Evolutionary conservation across 2,888 invertebrate genomes (phyloP).

Genomic region (Ochropleura leucogaster): DNA sequence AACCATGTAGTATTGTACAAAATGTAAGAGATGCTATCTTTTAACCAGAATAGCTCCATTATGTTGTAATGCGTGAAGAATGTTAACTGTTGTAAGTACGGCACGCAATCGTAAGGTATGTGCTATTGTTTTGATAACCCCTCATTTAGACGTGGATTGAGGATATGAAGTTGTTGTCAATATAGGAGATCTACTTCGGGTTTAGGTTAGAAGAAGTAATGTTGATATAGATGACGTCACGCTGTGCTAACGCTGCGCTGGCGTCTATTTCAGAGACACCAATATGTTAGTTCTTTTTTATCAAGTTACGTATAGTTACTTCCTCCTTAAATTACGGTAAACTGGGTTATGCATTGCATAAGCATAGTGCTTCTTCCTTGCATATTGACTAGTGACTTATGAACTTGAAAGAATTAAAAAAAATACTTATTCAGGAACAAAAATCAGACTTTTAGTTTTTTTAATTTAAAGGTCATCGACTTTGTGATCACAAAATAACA

Average conservation of each 20-base stretch:
- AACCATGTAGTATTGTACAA: constrained; percentile 48
- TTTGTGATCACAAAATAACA: not conserved
- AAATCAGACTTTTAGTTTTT: not conserved
- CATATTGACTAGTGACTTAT: no score
- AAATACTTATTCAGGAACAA: not conserved
- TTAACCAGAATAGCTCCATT: constrained; percentile 55
- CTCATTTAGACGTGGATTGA: constrained; percentile 22
- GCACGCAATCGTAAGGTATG: constrained; percentile 48
- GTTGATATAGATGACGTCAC: not conserved
- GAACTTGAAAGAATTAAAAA: not conserved
- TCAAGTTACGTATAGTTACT: not conserved
- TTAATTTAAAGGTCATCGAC: not conserved
- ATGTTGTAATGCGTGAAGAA: constrained; percentile 57
- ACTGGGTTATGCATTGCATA: no score
- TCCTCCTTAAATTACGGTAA: no score
- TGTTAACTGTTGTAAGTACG: constrained; percentile 40
- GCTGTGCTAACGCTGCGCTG: not conserved
- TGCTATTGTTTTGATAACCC: constrained; percentile 42
- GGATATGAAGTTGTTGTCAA: constrained; percentile 17
- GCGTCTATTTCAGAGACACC: not conserved
- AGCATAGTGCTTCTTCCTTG: no score
- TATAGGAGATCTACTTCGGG: not conserved
- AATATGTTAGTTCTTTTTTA: not conserved
- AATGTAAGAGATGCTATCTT: constrained; percentile 56
- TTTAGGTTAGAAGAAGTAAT: not conserved